These are phyloP conservation scores for Frankliniella intonsa DNA, from an alignment of 2,888 invertebrate species.

Conservation along the genomic window DNA sequence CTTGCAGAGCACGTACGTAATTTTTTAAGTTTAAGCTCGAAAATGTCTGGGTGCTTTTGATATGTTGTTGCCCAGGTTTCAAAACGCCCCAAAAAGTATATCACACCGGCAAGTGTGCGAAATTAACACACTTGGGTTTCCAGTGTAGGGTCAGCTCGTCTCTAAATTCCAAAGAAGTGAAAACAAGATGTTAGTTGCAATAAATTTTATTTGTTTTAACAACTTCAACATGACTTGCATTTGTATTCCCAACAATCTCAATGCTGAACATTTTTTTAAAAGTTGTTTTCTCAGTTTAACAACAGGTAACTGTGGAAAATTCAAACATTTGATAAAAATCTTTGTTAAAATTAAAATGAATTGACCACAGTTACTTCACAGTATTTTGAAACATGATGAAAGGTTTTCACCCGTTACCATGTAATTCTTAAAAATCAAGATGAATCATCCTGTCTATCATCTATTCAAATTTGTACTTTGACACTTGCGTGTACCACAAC, in stretches of 20 bases:
- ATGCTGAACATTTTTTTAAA: background rate
- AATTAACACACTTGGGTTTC: background rate
- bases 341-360: background rate
- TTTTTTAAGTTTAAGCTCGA: no score
- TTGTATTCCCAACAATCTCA: background rate
- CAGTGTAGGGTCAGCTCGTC: background rate
- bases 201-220: background rate
- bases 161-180: background rate
- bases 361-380: background rate
- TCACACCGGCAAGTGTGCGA: background rate
- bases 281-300: background rate
- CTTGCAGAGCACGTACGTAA: no score
- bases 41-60: no score
- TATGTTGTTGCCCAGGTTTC: no score
- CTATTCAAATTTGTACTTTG: constrained; percentile 18
- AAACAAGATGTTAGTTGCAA: background rate
- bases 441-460: background rate
- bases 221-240: background rate
- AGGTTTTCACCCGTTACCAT: background rate
- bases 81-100: no score
- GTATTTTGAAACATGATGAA: background rate
- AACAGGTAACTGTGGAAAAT: background rate
- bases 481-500: background rate
- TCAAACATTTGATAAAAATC: background rate
- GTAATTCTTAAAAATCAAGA: background rate